Evolutionary conservation across 2,113 vertebrate genomes (phyloP).

Genomic region (Carettochelys insculpta): DNA sequence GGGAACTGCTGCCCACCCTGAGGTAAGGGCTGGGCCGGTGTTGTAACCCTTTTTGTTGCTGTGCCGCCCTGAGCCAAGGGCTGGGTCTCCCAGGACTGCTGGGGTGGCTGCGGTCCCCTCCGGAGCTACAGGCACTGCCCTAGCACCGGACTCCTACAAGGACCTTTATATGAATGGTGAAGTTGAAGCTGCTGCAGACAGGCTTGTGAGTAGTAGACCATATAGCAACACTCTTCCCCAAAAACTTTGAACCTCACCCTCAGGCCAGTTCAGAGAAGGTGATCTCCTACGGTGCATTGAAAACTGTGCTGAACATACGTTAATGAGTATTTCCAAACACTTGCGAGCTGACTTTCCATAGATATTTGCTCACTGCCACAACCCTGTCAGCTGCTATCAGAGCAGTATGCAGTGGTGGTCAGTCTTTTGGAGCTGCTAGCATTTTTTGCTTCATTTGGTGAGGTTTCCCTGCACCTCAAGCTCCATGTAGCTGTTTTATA

Average conservation of each 20-base stretch:
- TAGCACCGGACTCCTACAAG: no score
- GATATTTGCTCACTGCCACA: neutral
- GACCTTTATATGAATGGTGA: neutral
- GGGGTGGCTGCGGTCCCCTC: no score
- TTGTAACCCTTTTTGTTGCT: no score
- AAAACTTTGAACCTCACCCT: neutral
- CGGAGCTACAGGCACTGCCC: no score
- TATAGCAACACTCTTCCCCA: fast-evolving
- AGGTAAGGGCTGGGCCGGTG: no score
- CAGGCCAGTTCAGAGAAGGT: neutral
- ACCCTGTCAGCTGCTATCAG: neutral
- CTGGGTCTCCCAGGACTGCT: no score
- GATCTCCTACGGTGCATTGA: neutral
- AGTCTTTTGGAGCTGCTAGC: neutral
- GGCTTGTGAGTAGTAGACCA: neutral
- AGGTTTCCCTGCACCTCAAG: neutral
- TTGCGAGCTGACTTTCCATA: neutral
- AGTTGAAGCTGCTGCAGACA: neutral
- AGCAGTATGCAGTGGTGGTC: neutral
- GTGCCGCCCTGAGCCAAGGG: no score
- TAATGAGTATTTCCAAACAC: neutral
- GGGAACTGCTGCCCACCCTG: no score
- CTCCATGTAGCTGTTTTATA: neutral
- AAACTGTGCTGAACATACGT: neutral
- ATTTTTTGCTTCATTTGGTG: neutral